Base-by-base conservation (phyloP, 1,140 invertebrate species). In the Drosophila repletoides region DNA sequence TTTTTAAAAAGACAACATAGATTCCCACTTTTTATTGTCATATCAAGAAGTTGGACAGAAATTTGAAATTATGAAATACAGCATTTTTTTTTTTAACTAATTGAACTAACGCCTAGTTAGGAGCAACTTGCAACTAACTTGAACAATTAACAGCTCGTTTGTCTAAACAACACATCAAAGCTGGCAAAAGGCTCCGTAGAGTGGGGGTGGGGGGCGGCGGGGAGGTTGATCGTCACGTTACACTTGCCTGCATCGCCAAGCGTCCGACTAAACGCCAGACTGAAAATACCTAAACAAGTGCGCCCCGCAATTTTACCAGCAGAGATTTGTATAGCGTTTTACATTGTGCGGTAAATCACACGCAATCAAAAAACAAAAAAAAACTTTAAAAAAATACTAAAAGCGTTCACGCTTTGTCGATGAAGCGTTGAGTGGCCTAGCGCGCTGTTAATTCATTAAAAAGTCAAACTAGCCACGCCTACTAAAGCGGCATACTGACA, bases 261-360 rank as follows among this genome's bases (percentile, higher is more conserved):
- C 75, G 67, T 38, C 55, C 72, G 76, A 51, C 38, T 75, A 80
- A 80, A 74, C 52, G 55, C 6, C 59, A 55, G 29, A 65, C 48
- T 51, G 15, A 9, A 17, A 40, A 29, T 31, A 26, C 17, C 51
- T 36, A 36, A 52, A 56, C 51, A 58, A 53, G 31, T 67, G 29
- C 31, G 29, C 19, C 46, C 9, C 26, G 43, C 55, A 38, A 19
- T 40, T 29, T 48, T 49, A 26, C 3, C 9, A 5, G 7, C 31
- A 24, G 24, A 36, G 38, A 55, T 68, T 64, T 72, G 52, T 51
- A 40, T 24, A 29, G 52, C 59, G 46, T 48, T 76, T 73, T 71
- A 71, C 72, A 73, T 75, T 67, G 60, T 76, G 63, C 55, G 71
- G 71, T 66, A 80, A 80, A 80, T 80, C 71, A 80, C 76, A 80